Base-by-base conservation (phyloP, 2,888 invertebrate genomes). In the Encarsia formosa region DNA sequence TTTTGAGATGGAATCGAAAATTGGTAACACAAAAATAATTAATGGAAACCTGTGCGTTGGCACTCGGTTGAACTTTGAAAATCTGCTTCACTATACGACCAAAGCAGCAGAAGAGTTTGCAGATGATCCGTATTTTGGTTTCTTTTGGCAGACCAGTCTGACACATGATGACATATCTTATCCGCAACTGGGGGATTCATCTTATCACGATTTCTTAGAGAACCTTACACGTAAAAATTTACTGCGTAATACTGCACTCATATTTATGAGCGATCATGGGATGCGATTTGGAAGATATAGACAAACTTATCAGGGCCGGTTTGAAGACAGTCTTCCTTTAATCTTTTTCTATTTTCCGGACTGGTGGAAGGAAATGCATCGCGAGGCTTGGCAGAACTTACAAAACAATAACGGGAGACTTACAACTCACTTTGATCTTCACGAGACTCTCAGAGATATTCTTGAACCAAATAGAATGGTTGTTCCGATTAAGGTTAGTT, bases 201-300 rank as follows among this genome's bases (percentile, higher is more conserved):
- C 79, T 40, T 84, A 87, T 62, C 68, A 77, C 58, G 63, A 74
- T 1, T 80, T 88, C 64, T 73, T 93, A 46, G 69, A 73, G 54
- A 40, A 64, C 24, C 71, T 75, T 51, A 74, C 81, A 31, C 75
- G 81, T 35, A n/a, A n/a, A n/a, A 68, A 76, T 2, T 74, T 81
- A 47, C 74, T 90, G 47, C 80, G 87, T 45, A 78, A 82, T 22
- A 89, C 90, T 0, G 78, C 84, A 35, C 63, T 87, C 13, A 77
- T 92, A 45, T 70, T 91, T 9, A 78, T 93, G 77, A 93, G 93
- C 70, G 95, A 95, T 68, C 95, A 95, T 66, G 95, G 95, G 0
- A 84, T 92, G 58, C 77, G 94, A 55, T 93, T 88, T 85, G 94
- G 93, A 2, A 79, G 79, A 6, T 91, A 92, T 61, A 79, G 92